Base-by-base conservation (phyloP, 2,797 vertebrate species). In the Neosilurus hyrtlii region DNA sequence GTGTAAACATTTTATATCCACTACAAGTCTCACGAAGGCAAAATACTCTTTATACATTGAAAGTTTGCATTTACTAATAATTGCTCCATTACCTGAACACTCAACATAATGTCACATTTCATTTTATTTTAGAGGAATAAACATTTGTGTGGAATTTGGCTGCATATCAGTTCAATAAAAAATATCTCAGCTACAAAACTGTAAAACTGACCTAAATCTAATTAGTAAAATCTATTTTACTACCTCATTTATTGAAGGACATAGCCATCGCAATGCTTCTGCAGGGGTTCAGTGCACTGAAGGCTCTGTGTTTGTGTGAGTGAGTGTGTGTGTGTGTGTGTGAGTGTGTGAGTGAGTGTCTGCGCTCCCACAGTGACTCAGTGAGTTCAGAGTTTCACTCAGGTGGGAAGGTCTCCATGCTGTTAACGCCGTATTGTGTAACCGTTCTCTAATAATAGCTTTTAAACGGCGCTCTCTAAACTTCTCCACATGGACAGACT, bases 391-490 rank as follows among this genome's bases (percentile, higher is more conserved):
- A 89, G 87, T 87, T 89, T 89, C 91, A 93, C 87, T 92, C 91
- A 91, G 91, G 88, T 91, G 83, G 56, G 57, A 84, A 89, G 87
- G 84, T 89, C 88, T 89, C 84, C 88, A 87, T 88, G 84, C 89
- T 83, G 86, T 90, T 89, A 88, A 73, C 81, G 83, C 84, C 88
- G 88, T 91, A 89, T 94, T 94, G 93, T 91, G 88, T 87, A 94
- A 94, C 91, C 83, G 81, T 83, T 84, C 89, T 93, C 93, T 92
- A 92, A 90, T 94, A 94, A 95, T 93, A 90, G 90, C 91, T 93
- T 88, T 92, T 93, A 92, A 90, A 93, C 91, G 91, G 90, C 85
- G 89, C 84, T 89, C 85, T 89, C 91, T 73, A 86, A 87, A 83
- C 83, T 90, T 90, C 85, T 65, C 78, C 84, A 35, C 72, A 80